Evolutionary conservation across 2,797 vertebrate genomes (phyloP), one percentile per base, ranked within the genome.

Genomic region (Chelidonichthys spinosus): DNA sequence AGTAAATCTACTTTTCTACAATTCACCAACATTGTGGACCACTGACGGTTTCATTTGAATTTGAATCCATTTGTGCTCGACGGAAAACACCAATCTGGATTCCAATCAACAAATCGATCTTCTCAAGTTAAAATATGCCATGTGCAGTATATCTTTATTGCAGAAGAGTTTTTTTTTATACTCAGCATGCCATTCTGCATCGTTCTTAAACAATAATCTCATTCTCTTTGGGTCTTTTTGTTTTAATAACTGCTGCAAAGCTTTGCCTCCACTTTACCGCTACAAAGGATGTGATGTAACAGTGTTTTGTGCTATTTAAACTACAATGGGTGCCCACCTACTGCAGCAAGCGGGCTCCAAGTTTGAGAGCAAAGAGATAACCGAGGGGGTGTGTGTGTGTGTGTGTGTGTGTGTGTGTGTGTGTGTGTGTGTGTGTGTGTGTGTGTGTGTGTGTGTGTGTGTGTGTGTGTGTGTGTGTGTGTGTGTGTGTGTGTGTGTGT

Each of bases 1-100:
- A 56, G 72, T 87, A 82, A 86, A 89, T 89, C 72, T 76, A 11
- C 49, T 63, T 76, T 87, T 75, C 81, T 76, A 72, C 67, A 78
- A 69, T 68, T 87, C 72, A 43, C 32, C 43, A 69, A 46, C 68
- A 72, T 47, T 46, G 42, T 76, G 60, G 63, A 17, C 11, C 39
- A 40, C 18, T 64, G 39, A 82, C 67, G 58, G 36, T 61, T 76
- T 74, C 62, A 39, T 75, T 88, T 77, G 64, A 52, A 69, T 83
- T 60, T 83, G 9, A 74, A 68, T 74, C 70, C 35, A 72, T 78
- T 67, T 81, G 25, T 49, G 54, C 46, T 64, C 10, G 8, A 5
- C 63, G 32, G 25, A 77, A 82, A 70, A 17, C 54, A 18, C 9
- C 32, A 35, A 33, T 63, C 35, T 35, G n/a, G 25, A 66, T 46